Evolutionary conservation across 2,113 vertebrate genomes (phyloP), one percentile per base, ranked within the genome.

Genomic region (Hippoglossus stenolepis): DNA sequence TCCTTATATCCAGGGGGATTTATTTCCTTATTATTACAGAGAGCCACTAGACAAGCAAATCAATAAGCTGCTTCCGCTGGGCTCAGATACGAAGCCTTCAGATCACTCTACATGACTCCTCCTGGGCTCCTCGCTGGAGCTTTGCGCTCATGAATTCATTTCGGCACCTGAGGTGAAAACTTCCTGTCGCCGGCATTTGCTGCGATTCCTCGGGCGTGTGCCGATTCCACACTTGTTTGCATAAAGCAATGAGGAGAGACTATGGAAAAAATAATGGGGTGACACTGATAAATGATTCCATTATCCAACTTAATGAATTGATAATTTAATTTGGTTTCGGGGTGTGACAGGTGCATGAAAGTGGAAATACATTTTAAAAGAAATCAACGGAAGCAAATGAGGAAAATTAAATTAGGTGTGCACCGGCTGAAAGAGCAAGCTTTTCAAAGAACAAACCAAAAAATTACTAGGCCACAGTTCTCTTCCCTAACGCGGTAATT

Each of bases 1-100:
- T 90, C 80, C 78, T 91, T 76, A 93, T 89, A 92, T 91, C 89
- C 86, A 88, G 73, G 75, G 77, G 82, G 78, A 54, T 93, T 93
- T 90, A 89, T 92, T 90, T 91, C 80, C 92, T 85, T 93, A 91
- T 93, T 93, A 93, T 90, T 89, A 89, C 85, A 79, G 76, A 87
- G 83, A 89, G 86, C 77, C 71, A 86, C 81, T 85, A 83, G 85
- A 92, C 85, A 87, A 90, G 85, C 83, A 85, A 91, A 93, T 93
- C 92, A 93, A 92, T 92, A 87, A 79, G 66, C 79, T 58, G 64
- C 87, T 91, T 91, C 87, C 91, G 31, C 77, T 65, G 81, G 73
- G 83, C 69, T 86, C 73, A 65, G 73, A 80, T 73, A 70, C 58
- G 31, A 87, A 49, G 57, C 53, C 75, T 78, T 75, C 69, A 76